These are phyloP conservation scores for Dreissena polymorpha DNA, from an alignment of 1,140 invertebrate species.

Conservation along the genomic window DNA sequence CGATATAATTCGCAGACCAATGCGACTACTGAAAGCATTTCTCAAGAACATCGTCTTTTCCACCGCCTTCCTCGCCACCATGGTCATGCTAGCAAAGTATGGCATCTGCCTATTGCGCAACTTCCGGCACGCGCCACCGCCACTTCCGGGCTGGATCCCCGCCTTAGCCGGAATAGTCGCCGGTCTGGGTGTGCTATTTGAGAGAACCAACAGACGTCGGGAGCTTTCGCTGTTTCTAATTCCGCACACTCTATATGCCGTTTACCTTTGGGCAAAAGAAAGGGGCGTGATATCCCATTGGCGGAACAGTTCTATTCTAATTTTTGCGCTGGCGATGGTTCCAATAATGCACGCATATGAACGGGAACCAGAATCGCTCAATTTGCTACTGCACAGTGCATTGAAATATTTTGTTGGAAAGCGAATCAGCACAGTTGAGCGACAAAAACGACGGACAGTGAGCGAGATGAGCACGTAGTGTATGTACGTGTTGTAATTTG, in stretches of 20 bases:
- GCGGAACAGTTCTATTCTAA: conserved; percentile 61
- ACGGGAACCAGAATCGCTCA: conserved; percentile 70
- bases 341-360: conserved; percentile 75
- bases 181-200: conserved; percentile 69
- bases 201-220: conserved; percentile 65
- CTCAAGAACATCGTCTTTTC: conserved; percentile 68
- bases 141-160: conserved; percentile 66
- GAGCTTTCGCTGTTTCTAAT: conserved; percentile 72
- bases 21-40: conserved; percentile 60
- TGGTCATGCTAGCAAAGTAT: conserved; percentile 72
- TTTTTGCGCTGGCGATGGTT: conserved; percentile 70
- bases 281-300: conserved; percentile 44
- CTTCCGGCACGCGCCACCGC: conserved; percentile 60
- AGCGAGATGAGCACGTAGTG: conserved; percentile 43
- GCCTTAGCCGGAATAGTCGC: conserved; percentile 63
- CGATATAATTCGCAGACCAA: conserved; percentile 57
- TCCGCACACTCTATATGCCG: conserved; percentile 65
- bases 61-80: conserved; percentile 69
- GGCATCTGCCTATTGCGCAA: conserved; percentile 71
- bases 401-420: conserved; percentile 67
- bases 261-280: conserved; percentile 61
- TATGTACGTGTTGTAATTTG: too few species aligned
- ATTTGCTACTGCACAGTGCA: conserved; percentile 65
- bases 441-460: conserved; percentile 37
- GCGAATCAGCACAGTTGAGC: conserved; percentile 48